Conservation (phyloP, 2,113 vertebrate species). For the Paratilapia polleni region DNA sequence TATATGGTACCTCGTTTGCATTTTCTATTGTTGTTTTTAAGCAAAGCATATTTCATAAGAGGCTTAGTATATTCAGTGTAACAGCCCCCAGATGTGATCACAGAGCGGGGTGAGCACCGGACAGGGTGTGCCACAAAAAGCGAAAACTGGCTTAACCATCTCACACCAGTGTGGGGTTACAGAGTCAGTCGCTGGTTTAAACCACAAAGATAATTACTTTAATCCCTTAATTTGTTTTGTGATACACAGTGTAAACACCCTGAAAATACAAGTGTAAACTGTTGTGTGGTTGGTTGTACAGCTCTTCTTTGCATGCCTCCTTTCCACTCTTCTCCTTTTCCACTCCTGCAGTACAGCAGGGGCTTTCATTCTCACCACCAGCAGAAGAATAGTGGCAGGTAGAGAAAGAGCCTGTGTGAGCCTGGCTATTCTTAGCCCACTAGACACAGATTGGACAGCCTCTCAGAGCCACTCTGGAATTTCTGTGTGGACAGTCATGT, state of each 20-base stretch:
- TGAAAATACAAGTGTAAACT: constrained; percentile 1
- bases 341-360: not conserved
- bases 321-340: not conserved
- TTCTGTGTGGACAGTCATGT: constrained; percentile 43
- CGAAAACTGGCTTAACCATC: constrained; percentile 11
- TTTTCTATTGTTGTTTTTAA: not conserved
- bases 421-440: constrained; percentile 60
- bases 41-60: not conserved
- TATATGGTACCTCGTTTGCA: not conserved
- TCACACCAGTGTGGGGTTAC: not conserved
- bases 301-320: not conserved
- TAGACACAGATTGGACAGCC: constrained; percentile 39
- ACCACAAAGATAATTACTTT: not conserved
- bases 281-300: not conserved
- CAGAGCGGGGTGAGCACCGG: not conserved
- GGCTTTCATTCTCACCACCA: constrained; percentile 2
- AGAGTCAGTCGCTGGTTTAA: not conserved
- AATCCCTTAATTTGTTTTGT: constrained; percentile 3
- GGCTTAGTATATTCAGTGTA: not conserved
- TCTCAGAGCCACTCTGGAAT: constrained; percentile 52
- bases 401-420: constrained; percentile 15
- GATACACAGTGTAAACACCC: not conserved
- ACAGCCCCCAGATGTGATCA: not conserved
- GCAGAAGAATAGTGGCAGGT: constrained; percentile 41
- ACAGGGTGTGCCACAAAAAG: constrained; percentile 35